phyloP scores from a whole-genome alignment of 2,113 vertebrate genomes.

The Platycercus adscitus region DNA sequence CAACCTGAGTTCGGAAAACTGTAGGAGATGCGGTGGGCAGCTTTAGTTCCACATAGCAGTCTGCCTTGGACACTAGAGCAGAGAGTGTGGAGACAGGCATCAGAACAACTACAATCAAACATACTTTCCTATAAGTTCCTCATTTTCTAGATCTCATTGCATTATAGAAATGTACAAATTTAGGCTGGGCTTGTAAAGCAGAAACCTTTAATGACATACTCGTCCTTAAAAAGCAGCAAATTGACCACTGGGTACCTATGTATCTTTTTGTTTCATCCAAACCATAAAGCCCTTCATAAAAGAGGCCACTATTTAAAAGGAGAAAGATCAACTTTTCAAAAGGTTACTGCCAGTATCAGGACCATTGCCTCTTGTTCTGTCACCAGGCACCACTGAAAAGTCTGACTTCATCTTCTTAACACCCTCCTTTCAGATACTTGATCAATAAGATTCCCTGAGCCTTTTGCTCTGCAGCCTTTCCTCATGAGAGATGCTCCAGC shows the following conservation, averaged over 20 bases:
- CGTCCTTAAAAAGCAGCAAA: neutral
- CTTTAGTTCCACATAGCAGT: slow-evolving; percentile 77
- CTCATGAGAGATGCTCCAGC: neutral
- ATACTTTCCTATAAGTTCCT: neutral
- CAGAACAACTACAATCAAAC: neutral
- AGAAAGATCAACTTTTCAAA: neutral
- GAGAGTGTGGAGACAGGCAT: neutral
- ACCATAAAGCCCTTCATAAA: neutral
- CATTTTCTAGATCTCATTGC: neutral
- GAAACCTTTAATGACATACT: neutral
- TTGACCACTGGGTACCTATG: neutral
- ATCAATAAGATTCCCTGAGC: neutral
- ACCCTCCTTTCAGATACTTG: neutral
- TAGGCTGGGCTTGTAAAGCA: neutral
- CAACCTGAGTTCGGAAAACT: slow-evolving; percentile 59
- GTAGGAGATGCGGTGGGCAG: slow-evolving; percentile 75
- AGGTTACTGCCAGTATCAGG: neutral
- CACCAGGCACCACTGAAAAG: neutral
- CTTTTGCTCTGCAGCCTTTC: neutral
- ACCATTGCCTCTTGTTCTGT: neutral
- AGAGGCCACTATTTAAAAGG: neutral
- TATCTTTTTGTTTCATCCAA: neutral
- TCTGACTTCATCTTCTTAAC: neutral
- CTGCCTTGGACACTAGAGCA: slow-evolving; percentile 75
- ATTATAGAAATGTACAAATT: neutral